phyloP scores from a whole-genome alignment of 2,888 invertebrate genomes.

The Pherbina coryleti region DNA sequence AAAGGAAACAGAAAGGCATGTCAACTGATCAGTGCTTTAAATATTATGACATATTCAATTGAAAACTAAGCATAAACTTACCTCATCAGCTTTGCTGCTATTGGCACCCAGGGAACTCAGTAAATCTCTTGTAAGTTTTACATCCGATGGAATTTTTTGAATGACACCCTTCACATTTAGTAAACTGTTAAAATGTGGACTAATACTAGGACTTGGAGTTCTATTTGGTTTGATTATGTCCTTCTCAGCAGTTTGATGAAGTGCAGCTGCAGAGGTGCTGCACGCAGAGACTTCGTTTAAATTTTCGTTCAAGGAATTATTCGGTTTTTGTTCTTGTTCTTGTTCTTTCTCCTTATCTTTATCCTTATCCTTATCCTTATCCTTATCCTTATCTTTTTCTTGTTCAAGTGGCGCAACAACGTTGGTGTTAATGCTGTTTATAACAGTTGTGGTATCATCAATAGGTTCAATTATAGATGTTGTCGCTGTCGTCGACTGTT shows the following conservation, averaged over 20 bases:
- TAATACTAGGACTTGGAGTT: constrained; percentile 11
- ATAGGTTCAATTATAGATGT: constrained; percentile 3
- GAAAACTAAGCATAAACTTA: constrained; percentile 25
- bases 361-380: too few species aligned
- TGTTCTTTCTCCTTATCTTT: not conserved
- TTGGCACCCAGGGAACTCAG: constrained; percentile 28
- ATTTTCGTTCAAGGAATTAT: constrained; percentile 1
- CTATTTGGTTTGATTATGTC: constrained; percentile 39
- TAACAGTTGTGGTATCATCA: not conserved
- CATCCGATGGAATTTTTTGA: constrained; percentile 37
- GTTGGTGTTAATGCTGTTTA: constrained; percentile 29
- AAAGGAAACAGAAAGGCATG: too few species aligned
- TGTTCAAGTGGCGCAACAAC: constrained; percentile 3
- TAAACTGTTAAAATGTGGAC: constrained; percentile 33
- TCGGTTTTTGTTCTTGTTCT: constrained; percentile 6
- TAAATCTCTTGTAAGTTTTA: constrained; percentile 34
- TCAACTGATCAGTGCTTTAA: too few species aligned
- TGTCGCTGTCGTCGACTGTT: not conserved
- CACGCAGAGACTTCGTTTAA: not conserved
- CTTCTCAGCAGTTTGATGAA: constrained; percentile 11
- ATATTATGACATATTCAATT: too few species aligned
- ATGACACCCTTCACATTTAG: constrained; percentile 26
- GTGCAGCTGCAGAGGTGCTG: constrained; percentile 10
- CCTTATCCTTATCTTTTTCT: not conserved
- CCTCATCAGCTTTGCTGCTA: constrained; percentile 41